These are phyloP conservation scores for Alligator mississippiensis DNA, from an alignment of 2,113 vertebrate genomes.

Conservation along the genomic window DNA sequence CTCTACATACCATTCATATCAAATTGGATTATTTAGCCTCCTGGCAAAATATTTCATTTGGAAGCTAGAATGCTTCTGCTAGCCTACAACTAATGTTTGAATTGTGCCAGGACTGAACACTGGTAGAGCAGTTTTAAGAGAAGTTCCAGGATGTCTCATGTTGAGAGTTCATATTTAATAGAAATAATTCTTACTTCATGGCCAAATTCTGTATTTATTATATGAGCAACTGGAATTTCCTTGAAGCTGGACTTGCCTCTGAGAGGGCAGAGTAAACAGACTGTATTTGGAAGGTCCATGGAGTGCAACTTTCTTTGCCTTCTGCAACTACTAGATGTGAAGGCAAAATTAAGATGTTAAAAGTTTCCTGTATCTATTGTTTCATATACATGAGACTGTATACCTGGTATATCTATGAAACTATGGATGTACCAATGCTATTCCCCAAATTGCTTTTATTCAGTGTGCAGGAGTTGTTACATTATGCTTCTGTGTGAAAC, in stretches of 20 bases:
- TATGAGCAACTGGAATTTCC: not conserved
- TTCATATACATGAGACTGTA: not conserved
- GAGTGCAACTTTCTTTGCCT: not conserved
- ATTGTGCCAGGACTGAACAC: not conserved
- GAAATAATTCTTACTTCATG: accelerated
- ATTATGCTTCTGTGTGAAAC: not conserved
- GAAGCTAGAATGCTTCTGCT: not conserved
- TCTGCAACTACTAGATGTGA: not conserved
- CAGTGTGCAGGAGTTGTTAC: not conserved
- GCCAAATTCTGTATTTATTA: not conserved
- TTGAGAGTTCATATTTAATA: not conserved
- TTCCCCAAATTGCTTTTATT: not conserved
- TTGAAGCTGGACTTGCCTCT: not conserved
- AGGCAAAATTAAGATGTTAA: not conserved
- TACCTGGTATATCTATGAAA: not conserved
- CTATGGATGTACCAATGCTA: not conserved
- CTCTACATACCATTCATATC: not conserved
- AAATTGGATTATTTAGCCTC: slow-evolving; percentile 32
- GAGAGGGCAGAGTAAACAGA: not conserved
- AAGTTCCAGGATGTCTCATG: not conserved
- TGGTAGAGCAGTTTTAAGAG: not conserved
- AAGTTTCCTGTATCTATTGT: not conserved
- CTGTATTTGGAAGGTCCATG: not conserved
- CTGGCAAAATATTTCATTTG: not conserved
- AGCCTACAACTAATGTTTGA: not conserved